Percentiles rank a stretch among this genome's conserved stretches.
These are phyloP conservation scores for Drosophila sechellia DNA, from an alignment of 1,140 invertebrate species.

Conservation along the genomic window DNA sequence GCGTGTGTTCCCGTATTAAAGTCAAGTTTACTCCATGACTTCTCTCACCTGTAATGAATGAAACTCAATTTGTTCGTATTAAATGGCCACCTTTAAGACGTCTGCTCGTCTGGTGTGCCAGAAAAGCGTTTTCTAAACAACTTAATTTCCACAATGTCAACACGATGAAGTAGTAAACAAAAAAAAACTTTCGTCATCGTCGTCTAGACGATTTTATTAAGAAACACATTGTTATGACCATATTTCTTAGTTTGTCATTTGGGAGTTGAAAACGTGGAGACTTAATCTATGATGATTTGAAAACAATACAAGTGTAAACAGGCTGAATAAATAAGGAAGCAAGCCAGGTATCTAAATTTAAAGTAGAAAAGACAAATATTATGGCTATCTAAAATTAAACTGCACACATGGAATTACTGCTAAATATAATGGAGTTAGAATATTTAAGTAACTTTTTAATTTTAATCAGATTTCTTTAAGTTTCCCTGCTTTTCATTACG, in stretches of 20 bases:
- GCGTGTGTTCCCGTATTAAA: constrained; percentile 3
- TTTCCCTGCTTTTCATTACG: not conserved
- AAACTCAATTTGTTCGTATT: constrained; percentile 7
- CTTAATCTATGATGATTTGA: constrained; percentile 18
- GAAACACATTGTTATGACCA: constrained; percentile 8
- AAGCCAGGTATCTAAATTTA: not conserved
- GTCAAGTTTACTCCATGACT: constrained; percentile 6
- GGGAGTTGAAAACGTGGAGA: not conserved
- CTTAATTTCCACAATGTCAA: constrained; percentile 6
- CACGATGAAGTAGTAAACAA: constrained; percentile 2
- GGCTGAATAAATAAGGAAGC: not conserved
- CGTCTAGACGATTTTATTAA: constrained; percentile 36
- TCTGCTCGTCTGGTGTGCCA: constrained; percentile 6
- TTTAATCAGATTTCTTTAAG: not conserved
- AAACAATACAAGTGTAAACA: constrained; percentile 21
- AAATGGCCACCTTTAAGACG: constrained; percentile 1
- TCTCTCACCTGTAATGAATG: constrained; percentile 26
- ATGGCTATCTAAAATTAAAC: not conserved
- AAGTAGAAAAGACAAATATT: not conserved
- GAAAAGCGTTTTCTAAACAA: constrained; percentile 14
- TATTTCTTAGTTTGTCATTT: constrained; percentile 16
- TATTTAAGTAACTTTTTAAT: not conserved
- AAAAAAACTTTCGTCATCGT: constrained; percentile 28
- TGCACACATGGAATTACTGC: not conserved
- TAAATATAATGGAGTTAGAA: not conserved